Evolutionary conservation across 2,113 vertebrate species (phyloP).

Genomic region (Psophia crepitans): DNA sequence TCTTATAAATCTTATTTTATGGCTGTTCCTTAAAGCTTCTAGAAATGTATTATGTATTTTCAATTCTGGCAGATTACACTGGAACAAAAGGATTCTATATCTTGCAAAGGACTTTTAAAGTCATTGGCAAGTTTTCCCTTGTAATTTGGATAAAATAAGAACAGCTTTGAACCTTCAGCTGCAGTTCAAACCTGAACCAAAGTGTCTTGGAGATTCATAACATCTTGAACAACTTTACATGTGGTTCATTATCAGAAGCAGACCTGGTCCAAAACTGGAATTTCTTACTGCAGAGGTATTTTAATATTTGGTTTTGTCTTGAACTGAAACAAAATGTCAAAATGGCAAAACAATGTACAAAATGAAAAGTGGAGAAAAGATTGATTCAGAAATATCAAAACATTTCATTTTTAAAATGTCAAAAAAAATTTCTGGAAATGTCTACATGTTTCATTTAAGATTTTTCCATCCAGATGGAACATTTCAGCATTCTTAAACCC

Average conservation of each 20-base stretch:
- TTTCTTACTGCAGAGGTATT: neutral
- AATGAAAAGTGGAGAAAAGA: neutral
- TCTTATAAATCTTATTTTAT: constrained; percentile 3
- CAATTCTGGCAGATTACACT: neutral
- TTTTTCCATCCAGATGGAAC: constrained; percentile 1
- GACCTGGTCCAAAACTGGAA: neutral
- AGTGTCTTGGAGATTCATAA: neutral
- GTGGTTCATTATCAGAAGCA: constrained; percentile 5
- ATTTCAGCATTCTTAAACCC: neutral
- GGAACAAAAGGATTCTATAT: neutral
- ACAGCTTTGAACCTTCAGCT: neutral
- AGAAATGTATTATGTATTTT: neutral
- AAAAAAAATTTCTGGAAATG: neutral
- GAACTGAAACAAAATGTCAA: neutral
- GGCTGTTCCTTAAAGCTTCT: neutral
- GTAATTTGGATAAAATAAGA: neutral
- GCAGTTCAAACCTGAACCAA: neutral
- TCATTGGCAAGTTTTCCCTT: neutral
- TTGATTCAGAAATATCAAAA: constrained; percentile 26
- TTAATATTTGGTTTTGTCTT: neutral
- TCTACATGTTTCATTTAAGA: neutral
- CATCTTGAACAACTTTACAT: constrained; percentile 10
- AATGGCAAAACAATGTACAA: neutral
- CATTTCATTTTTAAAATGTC: neutral
- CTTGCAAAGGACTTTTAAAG: neutral